These are phyloP conservation scores for Scophthalmus maximus DNA, from an alignment of 2,113 vertebrate genomes.

Conservation along the genomic window DNA sequence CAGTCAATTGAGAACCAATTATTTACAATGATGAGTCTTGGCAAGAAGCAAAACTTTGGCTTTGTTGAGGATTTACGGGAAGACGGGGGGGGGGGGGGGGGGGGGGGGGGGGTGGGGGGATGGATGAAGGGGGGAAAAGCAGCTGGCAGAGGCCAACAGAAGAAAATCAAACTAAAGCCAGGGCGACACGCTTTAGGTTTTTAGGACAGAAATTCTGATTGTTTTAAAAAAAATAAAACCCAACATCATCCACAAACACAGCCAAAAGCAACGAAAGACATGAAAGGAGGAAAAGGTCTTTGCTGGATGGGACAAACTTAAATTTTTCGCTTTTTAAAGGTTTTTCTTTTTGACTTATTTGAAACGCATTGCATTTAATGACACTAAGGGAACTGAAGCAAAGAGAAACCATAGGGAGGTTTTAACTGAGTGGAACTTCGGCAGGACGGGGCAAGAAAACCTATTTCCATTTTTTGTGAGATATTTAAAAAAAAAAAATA, in stretches of 20 bases:
- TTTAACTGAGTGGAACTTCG: neutral
- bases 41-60: neutral
- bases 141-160: neutral
- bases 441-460: neutral
- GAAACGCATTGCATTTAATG: neutral
- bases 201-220: conserved; percentile 7
- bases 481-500: neutral
- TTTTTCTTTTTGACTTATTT: neutral
- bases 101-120: no score
- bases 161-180: neutral
- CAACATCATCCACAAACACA: no score
- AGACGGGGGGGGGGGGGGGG: no score
- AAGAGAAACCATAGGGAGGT: neutral
- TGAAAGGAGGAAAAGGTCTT: neutral
- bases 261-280: neutral
- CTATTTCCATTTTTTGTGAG: neutral
- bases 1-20: conserved; percentile 6
- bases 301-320: neutral
- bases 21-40: conserved; percentile 17
- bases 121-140: conserved; percentile 1
- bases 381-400: neutral
- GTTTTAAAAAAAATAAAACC: no score
- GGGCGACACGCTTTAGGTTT: neutral
- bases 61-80: no score
- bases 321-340: neutral